Evolutionary conservation across 2,113 vertebrate species (phyloP).

Genomic region (Mormyrus iriodes): DNA sequence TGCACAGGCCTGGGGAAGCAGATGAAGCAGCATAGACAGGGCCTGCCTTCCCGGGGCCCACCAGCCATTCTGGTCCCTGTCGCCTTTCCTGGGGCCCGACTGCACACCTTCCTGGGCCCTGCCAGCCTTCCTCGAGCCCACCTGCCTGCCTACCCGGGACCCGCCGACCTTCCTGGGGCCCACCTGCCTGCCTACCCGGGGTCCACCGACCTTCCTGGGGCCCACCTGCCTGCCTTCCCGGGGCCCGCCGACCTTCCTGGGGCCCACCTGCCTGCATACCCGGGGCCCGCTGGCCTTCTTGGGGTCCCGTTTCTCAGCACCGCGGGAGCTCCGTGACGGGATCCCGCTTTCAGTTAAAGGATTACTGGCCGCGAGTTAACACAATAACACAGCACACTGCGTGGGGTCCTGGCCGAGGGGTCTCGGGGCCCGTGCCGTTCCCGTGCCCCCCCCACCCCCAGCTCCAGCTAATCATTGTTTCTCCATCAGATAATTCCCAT

Average conservation of each 20-base stretch:
- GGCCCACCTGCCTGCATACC: neutral
- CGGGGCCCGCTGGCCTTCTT: neutral
- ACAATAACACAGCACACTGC: slow-evolving; percentile 34
- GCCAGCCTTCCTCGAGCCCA: neutral
- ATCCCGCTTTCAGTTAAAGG: slow-evolving; percentile 52
- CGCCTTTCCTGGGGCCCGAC: neutral
- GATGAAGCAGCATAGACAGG: neutral
- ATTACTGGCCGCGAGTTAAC: slow-evolving; percentile 56
- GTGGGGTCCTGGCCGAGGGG: slow-evolving; percentile 12
- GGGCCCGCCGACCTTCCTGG: neutral
- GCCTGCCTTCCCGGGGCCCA: too few relatives aligned
- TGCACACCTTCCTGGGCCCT: neutral
- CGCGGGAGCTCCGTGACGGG: slow-evolving; percentile 32
- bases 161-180: neutral
- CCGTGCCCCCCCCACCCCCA: slow-evolving; percentile 36
- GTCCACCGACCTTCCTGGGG: neutral
- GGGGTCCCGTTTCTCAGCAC: neutral
- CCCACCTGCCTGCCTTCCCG: neutral
- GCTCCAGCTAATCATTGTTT: slow-evolving; percentile 70
- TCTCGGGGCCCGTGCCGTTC: slow-evolving; percentile 43
- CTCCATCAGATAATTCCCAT: slow-evolving; percentile 77
- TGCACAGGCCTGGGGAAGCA: neutral
- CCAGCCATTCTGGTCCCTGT: neutral
- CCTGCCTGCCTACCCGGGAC: neutral
- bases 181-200: neutral